Conservation (phyloP, 2,113 vertebrate species). For the Motacilla tschutschensis region DNA sequence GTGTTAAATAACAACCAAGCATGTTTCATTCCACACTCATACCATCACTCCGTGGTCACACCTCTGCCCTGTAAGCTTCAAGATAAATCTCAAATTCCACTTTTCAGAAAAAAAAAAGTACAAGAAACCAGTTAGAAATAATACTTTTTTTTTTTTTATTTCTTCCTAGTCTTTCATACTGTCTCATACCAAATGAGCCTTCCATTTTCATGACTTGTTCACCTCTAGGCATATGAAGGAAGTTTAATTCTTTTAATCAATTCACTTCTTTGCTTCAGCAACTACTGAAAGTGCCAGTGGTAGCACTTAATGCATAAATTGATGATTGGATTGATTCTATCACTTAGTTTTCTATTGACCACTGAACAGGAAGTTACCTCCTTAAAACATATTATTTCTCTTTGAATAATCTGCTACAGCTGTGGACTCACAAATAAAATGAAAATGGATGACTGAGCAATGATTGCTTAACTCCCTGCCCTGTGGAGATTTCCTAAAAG, state of each 20-base stretch:
- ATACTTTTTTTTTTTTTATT: not conserved
- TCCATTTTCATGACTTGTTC: not conserved
- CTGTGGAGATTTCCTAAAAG: not conserved
- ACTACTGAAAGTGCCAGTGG: not conserved
- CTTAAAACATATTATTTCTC: not conserved
- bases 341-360: not conserved
- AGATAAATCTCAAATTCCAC: not conserved
- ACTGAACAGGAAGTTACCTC: not conserved
- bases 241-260: constrained; percentile 16
- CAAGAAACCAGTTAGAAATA: not conserved
- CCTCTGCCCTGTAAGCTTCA: not conserved
- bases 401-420: not conserved
- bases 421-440: not conserved
- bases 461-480: not conserved
- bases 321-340: not conserved
- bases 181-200: not conserved
- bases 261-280: not conserved
- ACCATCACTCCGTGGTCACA: not conserved
- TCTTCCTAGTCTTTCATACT: not conserved
- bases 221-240: not conserved
- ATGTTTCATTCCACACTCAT: not conserved
- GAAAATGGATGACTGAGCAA: not conserved
- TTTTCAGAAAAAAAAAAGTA: not conserved
- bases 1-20: not conserved
- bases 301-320: not conserved